These are phyloP conservation scores for Meghimatium bilineatum DNA, from an alignment of 2,888 invertebrate species.

Conservation along the genomic window DNA sequence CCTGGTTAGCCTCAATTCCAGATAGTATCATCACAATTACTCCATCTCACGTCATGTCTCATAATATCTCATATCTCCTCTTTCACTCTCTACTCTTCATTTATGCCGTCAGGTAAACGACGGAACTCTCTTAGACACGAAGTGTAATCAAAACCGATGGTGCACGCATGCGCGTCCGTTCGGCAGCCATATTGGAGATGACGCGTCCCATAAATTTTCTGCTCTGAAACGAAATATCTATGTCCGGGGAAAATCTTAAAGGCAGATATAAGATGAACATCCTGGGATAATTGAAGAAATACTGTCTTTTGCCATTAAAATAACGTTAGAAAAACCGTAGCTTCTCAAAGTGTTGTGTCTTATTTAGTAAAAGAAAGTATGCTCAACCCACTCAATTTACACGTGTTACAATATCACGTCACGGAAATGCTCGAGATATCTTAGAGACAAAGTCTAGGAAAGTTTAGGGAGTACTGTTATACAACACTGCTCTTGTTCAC, in stretches of 20 bases:
- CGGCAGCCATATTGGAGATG: conserved; percentile 33
- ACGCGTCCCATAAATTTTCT: conserved; percentile 29
- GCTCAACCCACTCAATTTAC: no score
- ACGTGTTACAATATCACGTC: no score
- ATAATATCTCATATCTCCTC: not conserved
- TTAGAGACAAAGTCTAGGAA: no score
- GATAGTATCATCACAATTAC: not conserved
- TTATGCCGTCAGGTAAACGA: not conserved
- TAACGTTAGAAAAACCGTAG: not conserved
- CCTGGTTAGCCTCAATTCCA: not conserved
- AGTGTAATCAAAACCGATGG: conserved; percentile 41
- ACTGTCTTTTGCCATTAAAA: not conserved
- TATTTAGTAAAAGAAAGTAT: no score
- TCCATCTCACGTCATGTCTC: not conserved
- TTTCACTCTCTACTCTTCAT: not conserved
- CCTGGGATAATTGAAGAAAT: not conserved
- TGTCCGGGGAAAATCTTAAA: not conserved
- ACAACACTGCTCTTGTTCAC: no score
- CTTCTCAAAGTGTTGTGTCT: no score
- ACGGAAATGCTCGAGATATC: no score
- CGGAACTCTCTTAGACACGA: conserved; percentile 10
- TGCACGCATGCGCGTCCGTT: conserved; percentile 41
- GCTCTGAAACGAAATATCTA: conserved; percentile 30
- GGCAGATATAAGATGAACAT: conserved; percentile 7
- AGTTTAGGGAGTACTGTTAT: no score